A percentile compares a stretch with the other conserved stretches of the same genome.
These are phyloP conservation scores for Benthosema pterotum DNA, from an alignment of 2,797 vertebrate genomes.

Conservation along the genomic window DNA sequence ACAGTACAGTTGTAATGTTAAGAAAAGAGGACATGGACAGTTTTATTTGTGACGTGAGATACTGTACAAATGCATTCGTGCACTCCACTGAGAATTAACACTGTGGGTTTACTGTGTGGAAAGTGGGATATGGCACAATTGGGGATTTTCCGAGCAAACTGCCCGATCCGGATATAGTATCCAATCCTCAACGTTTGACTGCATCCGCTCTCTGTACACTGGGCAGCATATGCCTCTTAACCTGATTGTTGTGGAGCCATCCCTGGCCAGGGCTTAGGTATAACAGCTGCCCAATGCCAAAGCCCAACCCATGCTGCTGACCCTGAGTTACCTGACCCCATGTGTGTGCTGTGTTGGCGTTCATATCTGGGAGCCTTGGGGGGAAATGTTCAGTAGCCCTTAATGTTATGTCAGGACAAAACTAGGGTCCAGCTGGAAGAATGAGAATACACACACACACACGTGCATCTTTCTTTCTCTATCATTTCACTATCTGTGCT, in stretches of 20 bases:
- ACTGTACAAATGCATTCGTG: too few species aligned
- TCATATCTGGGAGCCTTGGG: neutral
- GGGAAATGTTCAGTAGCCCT: neutral
- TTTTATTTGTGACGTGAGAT: neutral
- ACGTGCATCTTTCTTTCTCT: too few species aligned
- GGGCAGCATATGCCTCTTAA: neutral
- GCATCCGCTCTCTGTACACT: neutral
- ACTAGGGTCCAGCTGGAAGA: too few species aligned
- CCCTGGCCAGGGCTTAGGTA: conserved; percentile 13
- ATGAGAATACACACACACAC: too few species aligned
- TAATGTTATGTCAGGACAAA: neutral
- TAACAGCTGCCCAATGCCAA: conserved; percentile 15
- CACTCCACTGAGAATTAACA: too few species aligned
- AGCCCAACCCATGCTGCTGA: conserved; percentile 7
- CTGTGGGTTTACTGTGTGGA: too few species aligned
- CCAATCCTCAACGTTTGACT: neutral
- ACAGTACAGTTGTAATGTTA: neutral
- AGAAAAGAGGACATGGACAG: neutral
- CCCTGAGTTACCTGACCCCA: conserved; percentile 2
- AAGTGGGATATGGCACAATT: neutral
- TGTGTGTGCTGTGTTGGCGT: conserved; percentile 1
- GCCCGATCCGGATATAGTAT: neutral
- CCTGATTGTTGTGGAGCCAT: conserved; percentile 14
- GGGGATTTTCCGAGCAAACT: neutral
- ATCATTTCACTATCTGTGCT: neutral